Percentiles rank a stretch among this genome's conserved stretches.
phyloP scores from a whole-genome alignment of 2,888 invertebrate genomes.

The Pyrrhosoma nymphula region DNA sequence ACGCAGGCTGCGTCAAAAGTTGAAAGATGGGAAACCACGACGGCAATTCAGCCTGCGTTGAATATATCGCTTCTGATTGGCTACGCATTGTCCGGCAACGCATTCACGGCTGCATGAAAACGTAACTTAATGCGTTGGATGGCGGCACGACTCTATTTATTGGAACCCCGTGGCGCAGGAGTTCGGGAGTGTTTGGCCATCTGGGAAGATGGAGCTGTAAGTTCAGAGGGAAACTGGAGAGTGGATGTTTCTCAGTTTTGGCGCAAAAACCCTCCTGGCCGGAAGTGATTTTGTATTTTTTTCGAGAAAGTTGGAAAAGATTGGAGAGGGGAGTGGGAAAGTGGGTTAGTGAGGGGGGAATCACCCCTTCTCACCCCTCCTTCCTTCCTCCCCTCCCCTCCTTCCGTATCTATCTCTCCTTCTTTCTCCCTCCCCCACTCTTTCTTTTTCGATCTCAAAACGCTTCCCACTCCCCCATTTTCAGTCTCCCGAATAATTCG shows the following conservation, averaged over 20 bases:
- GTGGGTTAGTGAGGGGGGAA: not conserved
- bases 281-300: conserved; percentile 30
- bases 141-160: not conserved
- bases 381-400: not conserved
- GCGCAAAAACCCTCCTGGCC: conserved; percentile 24
- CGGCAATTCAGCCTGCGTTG: too few relatives aligned
- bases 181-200: not conserved
- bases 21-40: too few relatives aligned
- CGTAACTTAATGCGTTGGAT: too few relatives aligned
- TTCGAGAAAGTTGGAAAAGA: not conserved
- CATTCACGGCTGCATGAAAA: too few relatives aligned
- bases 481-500: not conserved
- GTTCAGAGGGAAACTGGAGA: not conserved
- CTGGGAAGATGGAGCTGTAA: not conserved
- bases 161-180: not conserved
- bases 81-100: too few relatives aligned
- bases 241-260: conserved; percentile 35
- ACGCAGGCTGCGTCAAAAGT: too few relatives aligned
- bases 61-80: too few relatives aligned
- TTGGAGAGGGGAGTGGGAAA: not conserved
- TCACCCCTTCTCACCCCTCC: not conserved
- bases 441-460: not conserved
- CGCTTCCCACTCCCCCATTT: not conserved
- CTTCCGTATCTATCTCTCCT: not conserved
- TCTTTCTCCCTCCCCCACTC: too few relatives aligned